Evolutionary conservation across 2,113 vertebrate genomes (phyloP), one percentile per base, ranked within the genome.

Genomic region (Petroica traversi): DNA sequence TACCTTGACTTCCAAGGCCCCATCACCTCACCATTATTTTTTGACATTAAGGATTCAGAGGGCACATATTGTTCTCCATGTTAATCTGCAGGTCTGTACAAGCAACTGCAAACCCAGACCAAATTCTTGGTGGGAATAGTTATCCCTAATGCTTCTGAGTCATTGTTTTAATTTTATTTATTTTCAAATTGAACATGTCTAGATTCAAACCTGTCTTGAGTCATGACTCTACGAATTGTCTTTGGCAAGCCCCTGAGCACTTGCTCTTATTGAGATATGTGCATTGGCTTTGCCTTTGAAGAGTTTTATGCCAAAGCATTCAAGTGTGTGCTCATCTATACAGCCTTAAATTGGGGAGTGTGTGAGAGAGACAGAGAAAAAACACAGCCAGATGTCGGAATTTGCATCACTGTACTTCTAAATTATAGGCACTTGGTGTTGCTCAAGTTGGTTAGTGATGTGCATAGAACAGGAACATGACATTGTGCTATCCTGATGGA

Each of bases 171-270:
- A 24, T 59, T 92, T 82, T 4, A 25, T 59, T 93, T 19, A 9
- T 92, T 73, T 79, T 66, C 24, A 59, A 17, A 43, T 63, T 74
- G n/a, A 79, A 43, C 6, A 3, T 38, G 3, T 24, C 52, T 33
- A 9, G 4, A 12, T 64, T 91, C 38, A 82, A 91, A 72, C 33
- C 5, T 62, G 6, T 29, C 19, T 51, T 69, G 63, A 22, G 23
- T 34, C 68, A 19, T 14, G 75, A 48, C 31, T 49, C 36, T 55
- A n/a, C 0, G 4, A 69, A 58, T 34, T 24, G 23, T n/a, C 43
- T 43, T 77, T 2, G 0, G 31, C 25, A 74, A 52, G 6, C 2
- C 33, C 43, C 10, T 0, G 0, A 51, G 23, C 31, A 19, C 46
- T 63, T 28, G 23, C 16, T 87, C 12, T 10, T 40, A 17, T 19